Percentiles rank a stretch among this genome's conserved stretches.
Evolutionary conservation across 2,797 vertebrate species (phyloP).

Genomic region (Sebastes hubbsi): DNA sequence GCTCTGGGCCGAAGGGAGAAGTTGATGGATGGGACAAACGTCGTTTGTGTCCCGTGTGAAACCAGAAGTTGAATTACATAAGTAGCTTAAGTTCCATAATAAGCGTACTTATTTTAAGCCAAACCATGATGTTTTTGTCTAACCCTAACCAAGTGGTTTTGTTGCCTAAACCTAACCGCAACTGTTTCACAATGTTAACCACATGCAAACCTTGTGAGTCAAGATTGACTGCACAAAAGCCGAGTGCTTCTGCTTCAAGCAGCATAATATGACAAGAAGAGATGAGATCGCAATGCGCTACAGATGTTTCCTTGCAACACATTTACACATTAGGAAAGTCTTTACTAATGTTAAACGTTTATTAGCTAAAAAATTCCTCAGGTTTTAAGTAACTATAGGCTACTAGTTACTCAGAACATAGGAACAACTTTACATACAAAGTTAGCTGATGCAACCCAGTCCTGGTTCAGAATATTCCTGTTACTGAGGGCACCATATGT

Average conservation of each 20-base stretch:
- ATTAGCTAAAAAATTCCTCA: not conserved
- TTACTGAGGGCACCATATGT: conserved; percentile 48
- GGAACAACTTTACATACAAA: not conserved
- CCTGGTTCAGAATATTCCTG: conserved; percentile 10
- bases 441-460: not conserved
- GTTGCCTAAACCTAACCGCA: too few species aligned
- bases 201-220: fast-evolving
- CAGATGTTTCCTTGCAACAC: not conserved
- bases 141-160: too few species aligned
- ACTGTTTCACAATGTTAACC: too few species aligned
- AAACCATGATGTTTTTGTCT: too few species aligned
- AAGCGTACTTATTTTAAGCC: too few species aligned
- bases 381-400: not conserved
- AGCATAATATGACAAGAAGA: not conserved
- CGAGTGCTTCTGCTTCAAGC: too few species aligned
- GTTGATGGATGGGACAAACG: fast-evolving
- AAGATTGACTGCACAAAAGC: too few species aligned
- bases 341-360: not conserved
- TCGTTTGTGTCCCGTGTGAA: too few species aligned
- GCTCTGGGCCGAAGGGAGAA: too few species aligned
- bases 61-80: too few species aligned
- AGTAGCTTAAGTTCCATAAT: too few species aligned
- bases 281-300: not conserved
- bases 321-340: not conserved
- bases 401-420: not conserved